These are phyloP conservation scores for Monopis laevigella DNA, from an alignment of 2,888 invertebrate genomes.

Conservation along the genomic window DNA sequence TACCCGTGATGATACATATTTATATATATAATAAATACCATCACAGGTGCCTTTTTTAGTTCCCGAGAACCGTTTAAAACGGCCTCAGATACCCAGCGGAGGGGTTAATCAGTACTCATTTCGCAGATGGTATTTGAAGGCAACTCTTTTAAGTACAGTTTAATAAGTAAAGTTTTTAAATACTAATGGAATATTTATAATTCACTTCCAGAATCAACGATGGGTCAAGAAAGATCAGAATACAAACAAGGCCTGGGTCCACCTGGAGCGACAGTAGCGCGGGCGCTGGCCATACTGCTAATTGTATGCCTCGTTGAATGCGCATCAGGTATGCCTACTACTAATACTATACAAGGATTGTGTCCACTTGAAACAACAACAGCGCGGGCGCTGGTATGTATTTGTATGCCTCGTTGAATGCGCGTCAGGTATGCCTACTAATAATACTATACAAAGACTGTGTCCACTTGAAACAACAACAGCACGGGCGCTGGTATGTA, in stretches of 20 bases:
- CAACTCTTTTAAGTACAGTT: too few relatives aligned
- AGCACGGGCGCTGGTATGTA: slow-evolving; percentile 53
- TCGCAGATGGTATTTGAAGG: too few relatives aligned
- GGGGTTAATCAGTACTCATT: too few relatives aligned
- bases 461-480: slow-evolving; percentile 15
- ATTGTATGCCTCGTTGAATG: slow-evolving; percentile 68
- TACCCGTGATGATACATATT: too few relatives aligned
- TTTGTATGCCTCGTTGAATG: slow-evolving; percentile 68
- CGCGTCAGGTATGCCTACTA: slow-evolving; percentile 69
- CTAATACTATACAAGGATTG: neutral
- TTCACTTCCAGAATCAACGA: neutral
- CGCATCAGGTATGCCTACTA: slow-evolving; percentile 69
- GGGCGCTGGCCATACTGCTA: slow-evolving; percentile 57
- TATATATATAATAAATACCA: too few relatives aligned
- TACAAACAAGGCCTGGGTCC: slow-evolving; percentile 5
- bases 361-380: slow-evolving; percentile 15
- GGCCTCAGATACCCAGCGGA: too few relatives aligned
- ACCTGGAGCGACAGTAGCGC: slow-evolving; percentile 24
- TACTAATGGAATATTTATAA: too few relatives aligned
- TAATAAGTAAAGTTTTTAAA: too few relatives aligned
- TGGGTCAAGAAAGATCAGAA: neutral
- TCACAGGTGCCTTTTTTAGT: too few relatives aligned
- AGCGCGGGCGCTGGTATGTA: slow-evolving; percentile 53
- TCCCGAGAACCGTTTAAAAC: too few relatives aligned
- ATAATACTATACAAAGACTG: neutral